Conservation (phyloP, 2,888 invertebrate genomes). For the Molorchus minor region DNA sequence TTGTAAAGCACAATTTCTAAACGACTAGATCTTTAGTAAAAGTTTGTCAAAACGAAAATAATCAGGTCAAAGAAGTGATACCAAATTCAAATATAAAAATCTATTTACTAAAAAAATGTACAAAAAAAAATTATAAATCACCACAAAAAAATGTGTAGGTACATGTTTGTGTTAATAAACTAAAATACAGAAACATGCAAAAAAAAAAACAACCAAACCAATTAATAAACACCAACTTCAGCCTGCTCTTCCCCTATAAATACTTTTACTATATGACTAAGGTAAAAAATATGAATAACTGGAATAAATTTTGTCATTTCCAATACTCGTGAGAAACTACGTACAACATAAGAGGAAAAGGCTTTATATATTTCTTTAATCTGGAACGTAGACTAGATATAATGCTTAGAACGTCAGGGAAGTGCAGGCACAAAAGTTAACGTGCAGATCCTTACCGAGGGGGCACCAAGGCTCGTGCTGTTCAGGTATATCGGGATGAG, state of each 20-base stretch:
- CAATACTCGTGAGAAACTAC: too few species aligned
- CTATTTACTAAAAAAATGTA: slow-evolving; percentile 22
- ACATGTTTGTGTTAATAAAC: slow-evolving; percentile 21
- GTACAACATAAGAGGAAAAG: too few species aligned
- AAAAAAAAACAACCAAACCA: slow-evolving; percentile 40
- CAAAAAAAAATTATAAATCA: slow-evolving; percentile 23
- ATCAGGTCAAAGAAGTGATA: background rate
- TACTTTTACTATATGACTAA: too few species aligned
- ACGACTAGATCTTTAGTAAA: background rate
- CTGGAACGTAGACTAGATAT: too few species aligned
- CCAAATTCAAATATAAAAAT: slow-evolving; percentile 15
- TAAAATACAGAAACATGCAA: slow-evolving; percentile 24
- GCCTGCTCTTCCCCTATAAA: slow-evolving; percentile 17
- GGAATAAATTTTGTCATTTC: too few species aligned
- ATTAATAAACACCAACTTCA: slow-evolving; percentile 9
- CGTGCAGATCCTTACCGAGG: slow-evolving; percentile 72
- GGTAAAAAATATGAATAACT: too few species aligned
- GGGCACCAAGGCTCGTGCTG: slow-evolving; percentile 93
- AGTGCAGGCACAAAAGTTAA: slow-evolving; percentile 14
- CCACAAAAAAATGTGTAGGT: slow-evolving; percentile 25
- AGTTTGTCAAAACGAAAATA: background rate
- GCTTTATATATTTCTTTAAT: too few species aligned
- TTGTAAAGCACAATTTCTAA: background rate
- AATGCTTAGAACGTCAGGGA: slow-evolving; percentile 6
- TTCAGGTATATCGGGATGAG: slow-evolving; percentile 86